Conservation (phyloP, 2,797 vertebrate genomes). For the Syngnathus acus region DNA sequence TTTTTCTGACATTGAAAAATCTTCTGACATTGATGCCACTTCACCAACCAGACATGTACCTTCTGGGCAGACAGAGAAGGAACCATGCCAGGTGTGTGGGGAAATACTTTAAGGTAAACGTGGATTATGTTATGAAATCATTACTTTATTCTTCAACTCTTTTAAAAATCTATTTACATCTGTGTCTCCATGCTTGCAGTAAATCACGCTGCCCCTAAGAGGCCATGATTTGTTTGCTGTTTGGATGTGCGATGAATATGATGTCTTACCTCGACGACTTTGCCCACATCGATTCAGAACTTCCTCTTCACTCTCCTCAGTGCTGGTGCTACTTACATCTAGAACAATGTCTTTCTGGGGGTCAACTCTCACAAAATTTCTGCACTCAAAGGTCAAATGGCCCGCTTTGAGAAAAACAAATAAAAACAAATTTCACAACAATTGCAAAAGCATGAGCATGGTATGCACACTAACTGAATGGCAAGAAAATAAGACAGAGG, state of each 20-base stretch:
- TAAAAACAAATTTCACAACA: background rate
- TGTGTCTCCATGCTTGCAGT: too few species aligned
- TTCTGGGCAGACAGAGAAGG: background rate
- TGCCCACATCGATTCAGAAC: conserved; percentile 36
- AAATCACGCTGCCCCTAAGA: too few species aligned
- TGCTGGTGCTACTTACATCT: conserved; percentile 97
- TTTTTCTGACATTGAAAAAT: background rate
- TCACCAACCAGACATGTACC: background rate
- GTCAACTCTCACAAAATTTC: conserved; percentile 95
- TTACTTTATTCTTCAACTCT: too few species aligned
- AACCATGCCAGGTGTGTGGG: background rate
- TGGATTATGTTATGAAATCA: too few species aligned
- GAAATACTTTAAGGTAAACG: too few species aligned
- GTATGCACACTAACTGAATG: background rate
- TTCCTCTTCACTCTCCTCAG: conserved; percentile 89
- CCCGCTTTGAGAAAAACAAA: conserved; percentile 71
- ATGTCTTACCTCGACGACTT: conserved; percentile 43
- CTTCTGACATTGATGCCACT: background rate
- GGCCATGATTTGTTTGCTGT: background rate
- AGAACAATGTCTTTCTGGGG: conserved; percentile 95
- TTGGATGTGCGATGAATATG: background rate
- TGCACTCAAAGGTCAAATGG: conserved; percentile 94
- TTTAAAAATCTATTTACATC: too few species aligned
- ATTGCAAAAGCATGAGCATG: background rate
- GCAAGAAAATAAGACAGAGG: background rate